Percentiles rank a stretch among this genome's conserved stretches.
These are phyloP conservation scores for Macquaria ambigua DNA, from an alignment of 2,113 vertebrate genomes.

Conservation along the genomic window DNA sequence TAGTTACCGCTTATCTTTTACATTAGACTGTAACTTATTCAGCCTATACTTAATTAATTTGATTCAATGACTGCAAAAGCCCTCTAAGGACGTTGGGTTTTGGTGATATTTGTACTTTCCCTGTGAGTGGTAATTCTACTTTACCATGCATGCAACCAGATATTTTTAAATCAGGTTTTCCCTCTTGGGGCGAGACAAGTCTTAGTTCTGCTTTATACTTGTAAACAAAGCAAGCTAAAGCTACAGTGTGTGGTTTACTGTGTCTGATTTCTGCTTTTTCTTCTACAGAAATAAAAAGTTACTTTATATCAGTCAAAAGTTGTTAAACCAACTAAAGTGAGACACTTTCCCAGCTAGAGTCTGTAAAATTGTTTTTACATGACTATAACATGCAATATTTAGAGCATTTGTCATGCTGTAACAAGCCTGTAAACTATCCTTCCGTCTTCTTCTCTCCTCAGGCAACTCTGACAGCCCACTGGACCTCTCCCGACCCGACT, in stretches of 20 bases:
- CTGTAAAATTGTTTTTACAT: not conserved
- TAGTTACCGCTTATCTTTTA: not conserved
- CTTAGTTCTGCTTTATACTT: slow-evolving; percentile 60
- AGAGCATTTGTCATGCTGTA: not conserved
- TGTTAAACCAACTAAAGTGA: not conserved
- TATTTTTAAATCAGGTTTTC: slow-evolving; percentile 46
- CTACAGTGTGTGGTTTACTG: not conserved
- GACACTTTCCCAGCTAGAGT: not conserved
- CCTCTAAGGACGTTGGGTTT: not conserved
- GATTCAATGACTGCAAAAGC: not conserved
- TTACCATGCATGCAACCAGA: slow-evolving; percentile 8
- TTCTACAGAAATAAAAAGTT: not conserved
- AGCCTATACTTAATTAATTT: not conserved
- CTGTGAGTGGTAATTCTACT: slow-evolving; percentile 1
- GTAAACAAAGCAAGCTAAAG: slow-evolving; percentile 18
- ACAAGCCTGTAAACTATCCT: not conserved
- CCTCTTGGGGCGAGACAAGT: not conserved
- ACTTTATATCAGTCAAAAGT: not conserved
- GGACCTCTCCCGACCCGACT: slow-evolving; percentile 85
- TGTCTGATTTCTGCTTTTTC: slow-evolving; percentile 19
- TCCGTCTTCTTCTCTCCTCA: slow-evolving; percentile 40
- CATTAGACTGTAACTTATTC: not conserved
- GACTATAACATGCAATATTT: not conserved
- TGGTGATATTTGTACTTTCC: slow-evolving; percentile 8
- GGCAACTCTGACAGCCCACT: slow-evolving; percentile 85